Percentiles rank a stretch among this genome's conserved stretches.
Conservation (phyloP, 2,113 vertebrate species). For the Morphnarchus princeps region DNA sequence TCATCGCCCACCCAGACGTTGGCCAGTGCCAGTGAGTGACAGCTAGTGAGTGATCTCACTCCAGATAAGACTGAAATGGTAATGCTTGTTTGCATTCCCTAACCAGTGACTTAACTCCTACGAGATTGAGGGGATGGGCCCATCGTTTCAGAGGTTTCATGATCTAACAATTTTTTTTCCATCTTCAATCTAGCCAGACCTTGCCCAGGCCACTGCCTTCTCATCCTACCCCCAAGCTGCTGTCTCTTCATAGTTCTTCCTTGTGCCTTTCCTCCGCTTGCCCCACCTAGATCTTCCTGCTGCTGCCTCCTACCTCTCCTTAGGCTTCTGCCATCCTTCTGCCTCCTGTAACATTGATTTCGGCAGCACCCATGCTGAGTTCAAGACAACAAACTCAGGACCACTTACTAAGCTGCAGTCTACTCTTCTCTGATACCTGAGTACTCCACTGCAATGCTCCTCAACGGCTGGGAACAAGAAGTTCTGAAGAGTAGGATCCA, state of each 20-base stretch:
- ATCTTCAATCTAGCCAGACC: neutral
- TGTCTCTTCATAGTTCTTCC: neutral
- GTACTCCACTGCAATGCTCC: neutral
- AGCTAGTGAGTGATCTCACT: neutral
- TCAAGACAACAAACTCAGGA: neutral
- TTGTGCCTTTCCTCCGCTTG: neutral
- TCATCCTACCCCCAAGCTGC: neutral
- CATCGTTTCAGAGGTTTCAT: neutral
- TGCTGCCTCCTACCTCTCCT: neutral
- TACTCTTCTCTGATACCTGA: neutral
- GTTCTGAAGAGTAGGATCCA: neutral
- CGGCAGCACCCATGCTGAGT: fast-evolving
- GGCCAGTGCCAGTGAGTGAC: neutral
- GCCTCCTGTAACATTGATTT: neutral
- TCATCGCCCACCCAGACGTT: neutral
- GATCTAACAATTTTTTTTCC: neutral
- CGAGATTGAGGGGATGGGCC: neutral
- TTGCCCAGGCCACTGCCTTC: neutral
- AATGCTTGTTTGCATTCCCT: neutral
- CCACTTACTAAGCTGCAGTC: neutral
- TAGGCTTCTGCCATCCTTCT: neutral
- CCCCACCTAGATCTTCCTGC: neutral
- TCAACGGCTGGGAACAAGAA: neutral
- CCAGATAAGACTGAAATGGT: neutral
- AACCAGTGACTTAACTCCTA: neutral